Evolutionary conservation across 2,888 invertebrate species (phyloP), one percentile per base, ranked within the genome.

Genomic region (Ligdia adustata): DNA sequence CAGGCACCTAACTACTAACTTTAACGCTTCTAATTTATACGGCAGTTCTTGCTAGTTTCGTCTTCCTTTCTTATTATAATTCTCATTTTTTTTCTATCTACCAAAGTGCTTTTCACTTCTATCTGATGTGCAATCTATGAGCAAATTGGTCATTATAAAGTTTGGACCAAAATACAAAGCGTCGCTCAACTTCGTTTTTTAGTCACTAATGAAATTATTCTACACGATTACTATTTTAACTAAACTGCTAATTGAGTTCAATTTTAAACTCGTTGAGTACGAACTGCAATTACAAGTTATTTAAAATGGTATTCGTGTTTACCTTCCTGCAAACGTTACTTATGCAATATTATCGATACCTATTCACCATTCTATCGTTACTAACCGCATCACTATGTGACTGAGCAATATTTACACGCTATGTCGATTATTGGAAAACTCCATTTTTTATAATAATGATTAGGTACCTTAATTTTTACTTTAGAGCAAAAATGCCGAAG

Each of bases 41-140:
- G 87, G 86, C 87, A 87, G 85, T 85, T 74, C 72, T 50, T 55
- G 84, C 88, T 86, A 85, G 84, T 83, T 57, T 57, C 56, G 43
- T 49, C 55, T 35, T 55, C 60, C 63, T 9, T 38, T 15, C 28
- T 42, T 42, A 43, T 42, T 26, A 18, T 6, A 11, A 27, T 26
- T 11, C 44, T 61, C 46, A 47, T 62, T 67, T 62, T 60, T 45
- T 52, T 57, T 73, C 79, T 84, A 84, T 78, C 81, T 84, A 84
- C 45, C 64, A 62, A n/a, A 60, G 85, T 85, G 85, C 75, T 64
- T 22, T 22, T 62, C 79, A 82, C 72, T 51, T 79, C 80, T 85
- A 79, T 62, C 60, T 63, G 70, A 74, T 66, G 84, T 86, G 86
- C 83, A 75, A 59, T 66, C 82, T 86, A 85, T 84, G 86, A 87